Conservation (phyloP, 2,888 invertebrate species). For the Pachycephus smyrnensis region DNA sequence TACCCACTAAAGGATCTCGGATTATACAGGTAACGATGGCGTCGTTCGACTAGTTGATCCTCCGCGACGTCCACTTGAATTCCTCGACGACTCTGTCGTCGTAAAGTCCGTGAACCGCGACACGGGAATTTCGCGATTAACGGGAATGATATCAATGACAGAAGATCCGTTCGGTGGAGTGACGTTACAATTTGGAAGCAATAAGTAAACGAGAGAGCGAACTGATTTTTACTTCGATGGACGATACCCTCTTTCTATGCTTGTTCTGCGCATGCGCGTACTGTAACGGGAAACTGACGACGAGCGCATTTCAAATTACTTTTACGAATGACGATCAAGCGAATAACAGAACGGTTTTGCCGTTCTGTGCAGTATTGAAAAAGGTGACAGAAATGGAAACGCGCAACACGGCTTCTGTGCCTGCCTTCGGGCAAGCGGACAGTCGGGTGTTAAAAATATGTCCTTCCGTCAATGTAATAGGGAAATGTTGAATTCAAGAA, state of each 20-base stretch:
- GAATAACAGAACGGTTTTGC: background rate
- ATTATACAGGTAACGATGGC: background rate
- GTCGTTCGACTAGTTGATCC: background rate
- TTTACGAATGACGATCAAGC: background rate
- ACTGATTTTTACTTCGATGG: background rate
- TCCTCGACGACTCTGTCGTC: background rate
- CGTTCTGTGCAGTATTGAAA: background rate
- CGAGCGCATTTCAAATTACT: background rate
- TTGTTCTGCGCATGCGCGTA: background rate
- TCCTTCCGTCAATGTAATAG: too few relatives aligned
- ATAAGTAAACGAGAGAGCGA: background rate
- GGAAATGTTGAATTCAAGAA: background rate
- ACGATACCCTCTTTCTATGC: background rate
- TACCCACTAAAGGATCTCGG: background rate
- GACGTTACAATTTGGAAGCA: background rate
- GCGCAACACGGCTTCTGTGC: too few relatives aligned
- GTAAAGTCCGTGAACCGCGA: background rate
- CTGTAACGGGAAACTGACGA: background rate
- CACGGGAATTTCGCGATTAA: conserved; percentile 6
- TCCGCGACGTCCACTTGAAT: background rate
- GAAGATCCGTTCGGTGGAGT: background rate
- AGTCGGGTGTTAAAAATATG: background rate
- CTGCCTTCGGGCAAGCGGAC: too few relatives aligned
- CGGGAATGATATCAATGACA: background rate
- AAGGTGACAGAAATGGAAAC: too few relatives aligned